Percentiles rank a stretch among this genome's conserved stretches.
phyloP scores from a whole-genome alignment of 1,140 invertebrate species.

The Odontomachus brunneus region DNA sequence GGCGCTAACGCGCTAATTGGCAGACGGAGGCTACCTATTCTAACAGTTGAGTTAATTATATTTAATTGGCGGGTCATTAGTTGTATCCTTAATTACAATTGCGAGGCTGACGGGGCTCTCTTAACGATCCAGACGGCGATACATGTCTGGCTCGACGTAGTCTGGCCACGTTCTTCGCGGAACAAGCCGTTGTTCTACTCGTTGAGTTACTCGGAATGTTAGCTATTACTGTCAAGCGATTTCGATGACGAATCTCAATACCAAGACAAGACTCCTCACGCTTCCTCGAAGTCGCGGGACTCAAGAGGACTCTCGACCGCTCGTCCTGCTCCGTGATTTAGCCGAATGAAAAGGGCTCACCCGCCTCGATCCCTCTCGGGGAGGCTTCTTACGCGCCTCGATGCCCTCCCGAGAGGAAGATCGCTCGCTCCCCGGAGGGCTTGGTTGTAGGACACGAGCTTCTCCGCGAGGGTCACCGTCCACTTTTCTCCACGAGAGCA shows the following conservation, averaged over 20 bases:
- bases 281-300: background rate
- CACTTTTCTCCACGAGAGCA: constrained; percentile 62
- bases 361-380: constrained; percentile 47
- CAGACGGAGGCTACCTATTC: constrained; percentile 54
- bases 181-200: too few relatives aligned
- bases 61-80: constrained; percentile 76
- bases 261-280: background rate
- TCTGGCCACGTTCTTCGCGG: too few relatives aligned
- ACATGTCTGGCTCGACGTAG: too few relatives aligned
- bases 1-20: constrained; percentile 76
- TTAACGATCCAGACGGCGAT: constrained; percentile 38
- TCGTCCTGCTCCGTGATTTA: constrained; percentile 19
- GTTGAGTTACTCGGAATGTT: background rate
- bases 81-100: constrained; percentile 73
- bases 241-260: constrained; percentile 31
- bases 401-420: constrained; percentile 61
- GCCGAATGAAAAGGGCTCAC: constrained; percentile 12
- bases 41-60: constrained; percentile 72
- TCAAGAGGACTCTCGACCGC: constrained; percentile 2
- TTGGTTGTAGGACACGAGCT: constrained; percentile 25
- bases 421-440: constrained; percentile 56
- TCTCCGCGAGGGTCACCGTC: constrained; percentile 52
- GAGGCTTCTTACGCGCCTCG: constrained; percentile 50
- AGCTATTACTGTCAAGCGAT: constrained; percentile 10
- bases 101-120: constrained; percentile 7